Base-by-base conservation (phyloP, 2,113 vertebrate species). In the Cranoglanis bouderius region DNA sequence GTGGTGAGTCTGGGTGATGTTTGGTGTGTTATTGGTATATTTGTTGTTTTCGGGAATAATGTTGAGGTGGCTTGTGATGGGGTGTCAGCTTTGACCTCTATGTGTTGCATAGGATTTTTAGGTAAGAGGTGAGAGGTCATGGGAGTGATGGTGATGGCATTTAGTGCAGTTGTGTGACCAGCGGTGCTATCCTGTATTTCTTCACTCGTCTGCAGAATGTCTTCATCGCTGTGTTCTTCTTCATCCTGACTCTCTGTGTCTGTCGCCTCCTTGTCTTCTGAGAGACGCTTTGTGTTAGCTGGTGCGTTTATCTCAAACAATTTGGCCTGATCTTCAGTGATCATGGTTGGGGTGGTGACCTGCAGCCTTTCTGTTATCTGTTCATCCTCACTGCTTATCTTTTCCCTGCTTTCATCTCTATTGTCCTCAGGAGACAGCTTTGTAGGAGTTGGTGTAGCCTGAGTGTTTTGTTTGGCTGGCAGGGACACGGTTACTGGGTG, bases 161-260 rank as follows among this genome's bases (percentile, higher is more conserved):
- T 87, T 2, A 40, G 57, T 88, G 24, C 43, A 40, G 55, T 12
- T 46, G 57, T 67, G 67, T 57, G 57, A 57, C 32, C 75, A 14
- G 32, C 14, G n/a, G n/a, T 49, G 12, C 53, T 75, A 21, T 89
- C 65, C 9, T 57, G 57, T 24, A 51, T 82, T 67, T 82, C 49
- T 72, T 59, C 29, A 82, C 84, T 86, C 2, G 1, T 84, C 43
- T 81, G 32, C 0, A 67, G 38, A 53, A 21, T 18, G 4, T 89
- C 65, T 78, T 87, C 74, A 6, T 84, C 63, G 77, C 85, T 89
- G 19, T 82, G 3, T 65, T 24, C 53, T 40, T 87, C 61, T 46
- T 75, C 82, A 59, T 90, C 72, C 43, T 87, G 51, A 70, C 82
- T 89, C 3, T 87, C 46, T 61, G 74, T 43, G 6, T 90, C 70